Evolutionary conservation across 37 sponge, comb jelly and placozoan species (phyloP).

Genomic region (Axinella damicornis): DNA sequence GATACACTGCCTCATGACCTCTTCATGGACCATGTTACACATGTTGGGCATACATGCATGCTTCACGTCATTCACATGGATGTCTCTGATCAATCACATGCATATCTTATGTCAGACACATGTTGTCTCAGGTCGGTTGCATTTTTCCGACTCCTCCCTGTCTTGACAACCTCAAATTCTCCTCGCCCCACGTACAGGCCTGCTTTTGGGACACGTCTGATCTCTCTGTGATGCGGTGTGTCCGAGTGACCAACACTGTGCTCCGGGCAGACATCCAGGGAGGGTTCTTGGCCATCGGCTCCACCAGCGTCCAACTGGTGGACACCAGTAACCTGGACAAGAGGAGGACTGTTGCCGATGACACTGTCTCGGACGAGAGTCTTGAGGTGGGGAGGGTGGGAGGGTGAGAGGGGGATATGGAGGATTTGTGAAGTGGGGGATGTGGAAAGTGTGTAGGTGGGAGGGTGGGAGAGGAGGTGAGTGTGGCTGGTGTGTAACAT

Average conservation of each 20-base stretch:
- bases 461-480: too few relatives aligned
- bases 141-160: not conserved
- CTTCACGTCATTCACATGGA: too few relatives aligned
- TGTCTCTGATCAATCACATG: too few relatives aligned
- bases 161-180: not conserved
- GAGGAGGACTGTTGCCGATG: constrained; percentile 58
- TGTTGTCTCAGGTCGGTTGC: too few relatives aligned
- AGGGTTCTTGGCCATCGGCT: constrained; percentile 49
- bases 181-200: constrained; percentile 17
- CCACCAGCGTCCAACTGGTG: constrained; percentile 53
- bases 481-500: too few relatives aligned
- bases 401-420: not conserved
- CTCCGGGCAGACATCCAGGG: constrained; percentile 26
- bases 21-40: too few relatives aligned
- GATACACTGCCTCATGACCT: too few relatives aligned
- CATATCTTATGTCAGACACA: too few relatives aligned
- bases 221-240: not conserved
- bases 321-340: constrained; percentile 20
- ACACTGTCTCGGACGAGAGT: constrained; percentile 60
- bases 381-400: not conserved
- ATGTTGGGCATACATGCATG: too few relatives aligned
- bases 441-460: too few relatives aligned
- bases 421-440: too few relatives aligned
- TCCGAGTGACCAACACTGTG: constrained; percentile 52
- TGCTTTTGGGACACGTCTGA: constrained; percentile 42